A percentile compares a stretch with the other conserved stretches of the same genome.
phyloP scores from a whole-genome alignment of 1,140 invertebrate genomes.

The Ceratina australensis region DNA sequence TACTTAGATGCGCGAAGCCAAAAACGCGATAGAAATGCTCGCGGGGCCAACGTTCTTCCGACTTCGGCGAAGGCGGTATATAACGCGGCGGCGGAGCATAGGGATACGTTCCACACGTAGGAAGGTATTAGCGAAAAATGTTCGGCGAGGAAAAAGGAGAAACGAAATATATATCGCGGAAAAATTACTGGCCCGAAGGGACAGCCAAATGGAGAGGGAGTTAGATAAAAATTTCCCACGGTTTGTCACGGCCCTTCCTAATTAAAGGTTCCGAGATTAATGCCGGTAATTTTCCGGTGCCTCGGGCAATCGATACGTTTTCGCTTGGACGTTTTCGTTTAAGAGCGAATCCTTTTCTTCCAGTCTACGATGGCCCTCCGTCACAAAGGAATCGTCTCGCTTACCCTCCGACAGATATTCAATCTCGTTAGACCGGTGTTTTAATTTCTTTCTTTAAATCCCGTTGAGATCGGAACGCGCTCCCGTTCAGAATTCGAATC shows the following conservation, averaged over 20 bases:
- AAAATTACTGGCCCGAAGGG: conserved; percentile 55
- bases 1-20: too few relatives aligned
- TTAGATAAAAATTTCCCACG: conserved; percentile 67
- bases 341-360: conserved; percentile 19
- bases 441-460: too few relatives aligned
- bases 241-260: conserved; percentile 62
- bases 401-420: too few relatives aligned
- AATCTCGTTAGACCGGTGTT: too few relatives aligned
- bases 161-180: conserved; percentile 57
- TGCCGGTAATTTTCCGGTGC: conserved; percentile 50
- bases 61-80: too few relatives aligned
- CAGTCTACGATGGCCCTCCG: not conserved
- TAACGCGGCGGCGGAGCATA: too few relatives aligned
- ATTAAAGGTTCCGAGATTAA: conserved; percentile 64
- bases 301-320: conserved; percentile 42
- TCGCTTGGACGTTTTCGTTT: conserved; percentile 29
- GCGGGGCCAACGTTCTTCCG: too few relatives aligned
- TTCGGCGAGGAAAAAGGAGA: not conserved
- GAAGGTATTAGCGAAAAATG: not conserved
- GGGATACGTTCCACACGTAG: too few relatives aligned
- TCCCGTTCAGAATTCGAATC: too few relatives aligned
- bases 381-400: not conserved
- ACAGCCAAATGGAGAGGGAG: conserved; percentile 34
- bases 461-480: too few relatives aligned
- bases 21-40: too few relatives aligned